Evolutionary conservation across 2,797 vertebrate species (phyloP).

Genomic region (Cirrhinus mrigala): DNA sequence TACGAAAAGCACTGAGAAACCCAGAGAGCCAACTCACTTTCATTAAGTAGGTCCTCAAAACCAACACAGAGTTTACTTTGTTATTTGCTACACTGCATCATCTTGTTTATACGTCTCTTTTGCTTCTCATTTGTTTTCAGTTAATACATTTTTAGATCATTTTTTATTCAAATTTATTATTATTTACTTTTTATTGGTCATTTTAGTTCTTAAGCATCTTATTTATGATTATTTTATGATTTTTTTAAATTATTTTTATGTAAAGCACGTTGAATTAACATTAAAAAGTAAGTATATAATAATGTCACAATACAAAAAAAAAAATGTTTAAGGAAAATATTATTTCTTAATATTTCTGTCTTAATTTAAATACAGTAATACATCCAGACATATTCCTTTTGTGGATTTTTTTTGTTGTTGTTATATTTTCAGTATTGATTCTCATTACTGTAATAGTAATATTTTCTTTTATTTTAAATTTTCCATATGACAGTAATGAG

Average conservation of each 20-base stretch:
- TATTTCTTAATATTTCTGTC: no score
- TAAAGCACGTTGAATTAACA: not conserved
- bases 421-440: no score
- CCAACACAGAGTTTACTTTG: not conserved
- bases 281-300: not conserved
- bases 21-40: conserved; percentile 85
- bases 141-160: not conserved
- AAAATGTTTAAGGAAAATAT: no score
- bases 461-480: no score
- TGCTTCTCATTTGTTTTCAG: not conserved
- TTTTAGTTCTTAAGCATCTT: not conserved
- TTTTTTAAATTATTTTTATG: not conserved
- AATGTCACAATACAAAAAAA: no score
- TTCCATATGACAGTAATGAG: no score
- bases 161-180: not conserved
- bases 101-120: not conserved
- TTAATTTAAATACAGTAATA: no score
- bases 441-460: no score
- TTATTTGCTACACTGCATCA: not conserved
- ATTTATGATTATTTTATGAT: not conserved
- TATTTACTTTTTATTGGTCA: not conserved
- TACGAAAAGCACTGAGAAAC: conserved; percentile 82
- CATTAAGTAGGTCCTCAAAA: conserved; percentile 78
- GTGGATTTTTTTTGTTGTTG: no score
- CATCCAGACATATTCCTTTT: no score